Base-by-base conservation (phyloP, 1,140 invertebrate genomes). In the Pemphigus obesinymphae region DNA sequence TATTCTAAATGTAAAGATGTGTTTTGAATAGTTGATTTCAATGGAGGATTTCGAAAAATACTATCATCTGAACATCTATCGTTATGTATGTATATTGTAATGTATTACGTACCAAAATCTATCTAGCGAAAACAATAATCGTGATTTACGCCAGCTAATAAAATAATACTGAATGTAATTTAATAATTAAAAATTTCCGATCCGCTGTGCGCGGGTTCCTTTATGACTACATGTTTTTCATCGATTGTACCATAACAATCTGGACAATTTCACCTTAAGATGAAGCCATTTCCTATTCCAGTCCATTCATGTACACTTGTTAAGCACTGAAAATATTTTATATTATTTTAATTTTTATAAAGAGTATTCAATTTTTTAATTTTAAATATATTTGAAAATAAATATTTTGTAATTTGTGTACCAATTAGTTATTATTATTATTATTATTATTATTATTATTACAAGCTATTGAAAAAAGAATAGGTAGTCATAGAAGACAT, bases 161-260 rank as follows among this genome's bases (percentile, higher is more conserved):
- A 84, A 13, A 82, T 85, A 37, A 85, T 85, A 85, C 89, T 89
- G 84, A 89, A 90, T 55, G 53, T 23, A 23, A n/a, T n/a, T 55
- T 55, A 11, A 55, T 55, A 55, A 55, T 55, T 55, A 55, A 55
- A 55, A 55, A 55, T 23, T 55, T 55, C 58, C 29, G 58, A 31
- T 7, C 26, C 58, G 31, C 58, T 31, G 31, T 31, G 29, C 29
- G 13, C 58, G 83, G 53, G 87, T 55, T n/a, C 23, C 23, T 55
- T 55, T 55, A 55, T 55, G 23, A 55, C 53, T 55, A 55, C 11
- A 55, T 55, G 53, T 10, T 55, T 55, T 4, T n/a, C 23, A n/a
- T 55, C 53, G 13, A 55, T 55, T 55, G 53, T n/a, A 23, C 53
- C 53, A 55, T 55, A 55, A 55, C 53, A 55, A 55, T 55, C 53